Evolutionary conservation across 2,113 vertebrate species (phyloP), one percentile per base, ranked within the genome.

Genomic region (Chitala chitala): DNA sequence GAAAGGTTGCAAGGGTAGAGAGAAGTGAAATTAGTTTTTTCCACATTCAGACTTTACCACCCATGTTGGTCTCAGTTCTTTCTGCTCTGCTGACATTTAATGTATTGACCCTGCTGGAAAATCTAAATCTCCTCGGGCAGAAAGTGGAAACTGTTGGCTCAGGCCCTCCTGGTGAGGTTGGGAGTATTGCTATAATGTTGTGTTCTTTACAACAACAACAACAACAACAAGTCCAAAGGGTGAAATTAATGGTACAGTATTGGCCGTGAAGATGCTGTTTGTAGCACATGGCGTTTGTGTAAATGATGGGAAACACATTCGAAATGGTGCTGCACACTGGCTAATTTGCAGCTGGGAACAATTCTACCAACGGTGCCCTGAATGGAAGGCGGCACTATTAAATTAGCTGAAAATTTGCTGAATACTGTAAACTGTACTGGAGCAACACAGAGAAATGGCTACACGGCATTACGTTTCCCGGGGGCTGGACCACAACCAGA

Each of bases 371-470:
- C n/a, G n/a, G n/a, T n/a, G n/a, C n/a, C n/a, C n/a, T n/a, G n/a
- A n/a, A n/a, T n/a, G n/a, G n/a, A n/a, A n/a, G n/a, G n/a, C n/a
- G n/a, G n/a, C n/a, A n/a, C n/a, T n/a, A n/a, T n/a, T n/a, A 38
- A 68, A 48, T 68, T 46, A 68, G 64, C n/a, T 68, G 40, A 42
- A 46, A 68, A 48, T 13, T 42, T 53, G 48, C 48, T 51, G 68
- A 53, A 13, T 17, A 50, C 40, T 26, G 7, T 33, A 51, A 51
- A 33, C 26, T 8, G 3, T 13, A 33, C 26, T 20, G 6, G 20
- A 42, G 17, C 48, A n/a, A n/a, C n/a, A n/a, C 17, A 51, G 20
- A 53, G 68, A 36, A 44, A 69, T 5, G 29, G 3, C 66, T 69
- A 10, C 15, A 24, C 7, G 46, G 44, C 44, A 9, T 33, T 33